phyloP scores from a whole-genome alignment of 2,797 vertebrate species.

The Prunella strophiata region DNA sequence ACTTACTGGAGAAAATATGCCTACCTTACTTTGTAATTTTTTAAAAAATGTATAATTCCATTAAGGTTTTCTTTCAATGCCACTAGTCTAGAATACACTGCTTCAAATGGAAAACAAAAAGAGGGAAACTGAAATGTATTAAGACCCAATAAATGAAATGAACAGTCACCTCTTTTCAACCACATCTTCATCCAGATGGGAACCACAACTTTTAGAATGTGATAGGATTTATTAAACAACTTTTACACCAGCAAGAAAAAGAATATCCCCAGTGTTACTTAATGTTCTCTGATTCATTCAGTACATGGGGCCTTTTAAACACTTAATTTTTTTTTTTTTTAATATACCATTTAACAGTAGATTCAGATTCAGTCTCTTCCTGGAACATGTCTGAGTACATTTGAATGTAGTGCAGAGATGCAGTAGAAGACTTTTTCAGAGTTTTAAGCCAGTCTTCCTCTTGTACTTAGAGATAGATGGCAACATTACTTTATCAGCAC shows the following conservation, averaged over 20 bases:
- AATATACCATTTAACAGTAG: not conserved
- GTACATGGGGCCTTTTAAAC: not conserved
- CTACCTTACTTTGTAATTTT: not conserved
- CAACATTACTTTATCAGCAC: not conserved
- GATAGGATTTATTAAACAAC: not conserved
- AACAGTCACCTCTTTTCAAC: not conserved
- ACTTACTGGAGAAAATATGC: not conserved
- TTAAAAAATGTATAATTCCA: not conserved
- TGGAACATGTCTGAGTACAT: not conserved
- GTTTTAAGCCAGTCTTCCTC: not conserved
- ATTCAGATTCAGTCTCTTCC: not conserved
- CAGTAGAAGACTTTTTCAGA: not conserved
- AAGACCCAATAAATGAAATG: not conserved
- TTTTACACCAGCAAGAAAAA: not conserved
- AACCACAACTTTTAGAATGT: not conserved
- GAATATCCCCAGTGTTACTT: not conserved
- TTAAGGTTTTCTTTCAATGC: not conserved
- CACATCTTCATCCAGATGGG: not conserved
- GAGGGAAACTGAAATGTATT: not conserved
- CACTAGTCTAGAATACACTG: not conserved
- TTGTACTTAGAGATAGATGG: not conserved
- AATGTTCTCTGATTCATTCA: not conserved
- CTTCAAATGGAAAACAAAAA: not conserved
- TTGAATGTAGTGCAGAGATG: not conserved
- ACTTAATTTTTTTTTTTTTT: not conserved